A percentile compares a stretch with the other conserved stretches of the same genome.
Evolutionary conservation across 2,113 vertebrate genomes (phyloP).

Genomic region (Dicentrarchus labrax): DNA sequence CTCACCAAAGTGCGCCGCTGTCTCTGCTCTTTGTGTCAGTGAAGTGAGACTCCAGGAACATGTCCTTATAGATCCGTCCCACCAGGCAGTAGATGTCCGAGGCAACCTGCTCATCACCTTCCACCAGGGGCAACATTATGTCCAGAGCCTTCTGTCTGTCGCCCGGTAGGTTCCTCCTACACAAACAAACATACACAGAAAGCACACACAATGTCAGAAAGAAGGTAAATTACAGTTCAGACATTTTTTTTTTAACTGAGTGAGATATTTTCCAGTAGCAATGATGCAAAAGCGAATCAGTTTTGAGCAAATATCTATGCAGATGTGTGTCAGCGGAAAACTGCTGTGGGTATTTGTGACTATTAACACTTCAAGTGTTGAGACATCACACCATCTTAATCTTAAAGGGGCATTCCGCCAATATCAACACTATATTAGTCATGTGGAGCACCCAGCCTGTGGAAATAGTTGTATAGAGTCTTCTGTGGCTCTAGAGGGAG

Average conservation of each 20-base stretch:
- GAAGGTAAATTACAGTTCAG: not conserved
- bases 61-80: constrained; percentile 98
- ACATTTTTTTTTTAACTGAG: not conserved
- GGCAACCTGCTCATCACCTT: constrained; percentile 92
- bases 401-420: not conserved
- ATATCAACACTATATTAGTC: not conserved
- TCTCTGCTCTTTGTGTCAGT: constrained; percentile 91
- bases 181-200: constrained; percentile 14
- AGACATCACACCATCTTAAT: not conserved
- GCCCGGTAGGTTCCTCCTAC: constrained; percentile 92
- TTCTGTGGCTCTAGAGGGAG: not conserved
- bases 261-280: not conserved
- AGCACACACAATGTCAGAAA: constrained; percentile 3
- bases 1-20: constrained; percentile 91
- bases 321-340: not conserved
- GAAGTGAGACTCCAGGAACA: constrained; percentile 96
- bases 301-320: not conserved
- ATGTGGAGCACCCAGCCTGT: not conserved
- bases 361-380: not conserved
- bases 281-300: not conserved
- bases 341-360: not conserved
- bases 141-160: constrained; percentile 95
- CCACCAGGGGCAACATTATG: constrained; percentile 95
- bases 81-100: constrained; percentile 98
- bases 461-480: not conserved